Base-by-base conservation (phyloP, 2,888 invertebrate species). In the Ernsta delagoae region DNA sequence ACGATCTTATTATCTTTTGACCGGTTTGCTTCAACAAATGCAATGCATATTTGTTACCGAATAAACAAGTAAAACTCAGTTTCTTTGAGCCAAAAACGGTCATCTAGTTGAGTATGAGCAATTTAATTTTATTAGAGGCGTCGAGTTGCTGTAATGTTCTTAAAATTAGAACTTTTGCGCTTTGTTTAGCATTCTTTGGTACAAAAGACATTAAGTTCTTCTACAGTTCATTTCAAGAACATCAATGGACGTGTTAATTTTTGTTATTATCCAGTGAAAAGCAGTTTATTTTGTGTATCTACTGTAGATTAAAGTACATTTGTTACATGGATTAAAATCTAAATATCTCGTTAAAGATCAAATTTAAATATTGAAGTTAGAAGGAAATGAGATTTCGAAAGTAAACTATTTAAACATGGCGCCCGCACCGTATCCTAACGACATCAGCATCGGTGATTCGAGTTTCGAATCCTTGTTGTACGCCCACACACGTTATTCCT, bases 1-100 rank as follows among this genome's bases (percentile, higher is more conserved):
- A 81, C 81, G 81, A 79, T 83, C 82, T 80, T 78, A 72, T 76
- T 76, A 73, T 69, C 68, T 70, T 48, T 53, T 75, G 75, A 78
- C 75, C 78, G 78, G 80, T 81, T 76, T 57, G 73, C 78, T 79
- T 50, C 4, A 76, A 74, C 73, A 70, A 39, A 39, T 39, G 39
- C 39, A 2, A 8, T 39, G 39, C 8, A 66, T 34, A 73, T 73
- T 72, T 72, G 50, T 36, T 56, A 11, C 5, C 62, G n/a, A 34
- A n/a, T 2, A 59, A 45, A 53, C 53, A 34, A 65, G 61, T n/a
- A 45, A 73, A 70, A 70, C 71, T 65, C 65, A 62, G 67, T 69
- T 45, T 45, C 7, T 6, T 39, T 39, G 6, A 36, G 7, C 36
- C 7, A 6, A 36, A 36, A 36, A 36, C 3, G 7, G 36, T 3